phyloP scores from a whole-genome alignment of 2,797 vertebrate species.

The Crax fasciolata region DNA sequence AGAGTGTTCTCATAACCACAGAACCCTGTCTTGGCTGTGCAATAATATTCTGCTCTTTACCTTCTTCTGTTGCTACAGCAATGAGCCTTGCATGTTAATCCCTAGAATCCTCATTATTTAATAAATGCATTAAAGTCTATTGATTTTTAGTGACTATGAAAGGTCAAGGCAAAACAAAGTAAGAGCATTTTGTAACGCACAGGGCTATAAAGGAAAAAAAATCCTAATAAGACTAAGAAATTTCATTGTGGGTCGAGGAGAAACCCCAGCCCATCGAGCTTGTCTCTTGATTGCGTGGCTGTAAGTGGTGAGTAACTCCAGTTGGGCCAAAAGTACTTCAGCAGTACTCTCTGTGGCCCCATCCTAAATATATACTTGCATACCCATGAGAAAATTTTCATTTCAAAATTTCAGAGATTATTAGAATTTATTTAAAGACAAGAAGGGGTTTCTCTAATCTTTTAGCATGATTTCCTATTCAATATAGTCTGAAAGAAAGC shows the following conservation, averaged over 20 bases:
- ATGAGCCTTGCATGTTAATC: conserved; percentile 38
- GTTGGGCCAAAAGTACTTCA: background rate
- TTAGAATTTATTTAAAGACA: background rate
- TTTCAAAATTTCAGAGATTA: background rate
- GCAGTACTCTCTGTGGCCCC: background rate
- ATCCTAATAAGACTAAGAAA: background rate
- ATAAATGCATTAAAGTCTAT: conserved; percentile 69
- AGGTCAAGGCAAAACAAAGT: conserved; percentile 63
- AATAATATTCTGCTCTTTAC: background rate
- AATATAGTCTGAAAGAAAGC: background rate
- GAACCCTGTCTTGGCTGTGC: background rate
- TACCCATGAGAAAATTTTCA: background rate
- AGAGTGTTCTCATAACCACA: background rate
- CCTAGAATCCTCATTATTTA: conserved; percentile 52
- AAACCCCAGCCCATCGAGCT: background rate
- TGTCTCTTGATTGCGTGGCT: background rate
- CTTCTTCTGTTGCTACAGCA: background rate
- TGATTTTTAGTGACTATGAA: conserved; percentile 64
- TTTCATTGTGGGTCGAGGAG: background rate
- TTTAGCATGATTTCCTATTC: background rate
- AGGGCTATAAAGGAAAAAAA: background rate
- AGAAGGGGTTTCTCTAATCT: background rate
- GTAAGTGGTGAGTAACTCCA: background rate
- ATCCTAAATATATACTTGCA: background rate
- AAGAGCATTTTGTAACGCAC: background rate